Evolutionary conservation across 2,113 vertebrate genomes (phyloP), one percentile per base, ranked within the genome.

Genomic region (Motacilla tschutschensis): DNA sequence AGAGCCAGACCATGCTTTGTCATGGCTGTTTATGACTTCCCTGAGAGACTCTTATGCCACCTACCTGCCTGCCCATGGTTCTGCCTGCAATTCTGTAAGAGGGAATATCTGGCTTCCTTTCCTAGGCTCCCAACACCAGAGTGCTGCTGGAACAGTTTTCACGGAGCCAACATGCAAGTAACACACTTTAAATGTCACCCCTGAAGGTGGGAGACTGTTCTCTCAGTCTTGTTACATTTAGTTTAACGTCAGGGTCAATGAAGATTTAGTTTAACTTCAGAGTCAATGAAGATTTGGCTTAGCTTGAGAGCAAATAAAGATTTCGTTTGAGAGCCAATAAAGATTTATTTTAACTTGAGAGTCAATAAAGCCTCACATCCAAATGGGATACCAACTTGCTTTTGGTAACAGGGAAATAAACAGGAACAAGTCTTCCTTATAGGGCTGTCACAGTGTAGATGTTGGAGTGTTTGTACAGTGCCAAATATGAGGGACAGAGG

Each of bases 361-460:
- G 87, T 71, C 93, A 91, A 83, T 2, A 15, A 63, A 67, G 53
- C 69, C 91, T 88, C 84, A 91, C 77, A 28, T 76, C 28, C 33
- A 18, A 59, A 44, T 46, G 38, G 35, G 63, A 40, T 58, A 83
- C 35, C 58, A 80, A 79, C 20, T 53, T 67, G 10, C 15, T 21
- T 57, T 84, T 2, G 2, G 11, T 43, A 83, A 79, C 0, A 77
- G 54, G 26, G 29, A 59, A 76, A 79, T 28, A 64, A 82, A 74
- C 0, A 93, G 50, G 43, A 80, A 6, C 54, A 90, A 92, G 75
- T 15, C 58, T 87, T 87, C 88, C 24, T 69, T 79, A 80, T 1
- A 17, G 69, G 77, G 87, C 10, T 81, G 67, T 64, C 57, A 33
- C 24, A 40, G 11, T 3, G 2, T 3, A 3, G 14, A 46, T 0